phyloP scores from a whole-genome alignment of 2,113 vertebrate species.

The Neopipo cinnamomea region DNA sequence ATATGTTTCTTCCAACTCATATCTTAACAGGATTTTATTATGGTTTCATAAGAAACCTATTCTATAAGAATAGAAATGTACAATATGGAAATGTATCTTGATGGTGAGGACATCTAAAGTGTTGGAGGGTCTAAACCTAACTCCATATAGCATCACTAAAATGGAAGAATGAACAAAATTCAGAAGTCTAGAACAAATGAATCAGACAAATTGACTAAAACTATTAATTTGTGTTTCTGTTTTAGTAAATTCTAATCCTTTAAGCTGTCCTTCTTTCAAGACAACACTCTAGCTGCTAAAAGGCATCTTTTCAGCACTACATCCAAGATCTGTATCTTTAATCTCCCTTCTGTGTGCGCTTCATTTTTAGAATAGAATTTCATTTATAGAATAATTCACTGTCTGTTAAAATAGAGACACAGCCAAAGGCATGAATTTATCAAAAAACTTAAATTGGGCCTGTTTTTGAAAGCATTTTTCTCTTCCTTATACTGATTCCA shows the following conservation, averaged over 20 bases:
- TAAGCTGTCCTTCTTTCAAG: not conserved
- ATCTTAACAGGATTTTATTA: not conserved
- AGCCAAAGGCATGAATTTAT: not conserved
- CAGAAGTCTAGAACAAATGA: not conserved
- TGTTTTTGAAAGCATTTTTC: not conserved
- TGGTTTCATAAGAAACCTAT: not conserved
- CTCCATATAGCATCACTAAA: not conserved
- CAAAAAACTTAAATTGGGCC: not conserved
- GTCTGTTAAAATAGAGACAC: not conserved
- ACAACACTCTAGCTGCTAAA: not conserved
- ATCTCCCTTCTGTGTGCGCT: accelerated
- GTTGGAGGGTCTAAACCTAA: not conserved
- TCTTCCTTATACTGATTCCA: not conserved
- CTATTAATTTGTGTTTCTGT: not conserved
- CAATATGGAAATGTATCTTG: not conserved
- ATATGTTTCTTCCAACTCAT: not conserved
- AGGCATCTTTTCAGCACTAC: not conserved
- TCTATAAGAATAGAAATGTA: not conserved
- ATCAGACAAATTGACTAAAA: not conserved
- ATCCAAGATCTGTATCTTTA: not conserved
- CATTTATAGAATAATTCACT: not conserved
- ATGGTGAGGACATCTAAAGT: not conserved
- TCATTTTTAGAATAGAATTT: not conserved
- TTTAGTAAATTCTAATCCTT: not conserved
- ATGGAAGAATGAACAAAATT: not conserved